Percentiles rank a stretch among this genome's conserved stretches.
phyloP scores from a whole-genome alignment of 2,888 invertebrate species.

The Cephus rjabovi region DNA sequence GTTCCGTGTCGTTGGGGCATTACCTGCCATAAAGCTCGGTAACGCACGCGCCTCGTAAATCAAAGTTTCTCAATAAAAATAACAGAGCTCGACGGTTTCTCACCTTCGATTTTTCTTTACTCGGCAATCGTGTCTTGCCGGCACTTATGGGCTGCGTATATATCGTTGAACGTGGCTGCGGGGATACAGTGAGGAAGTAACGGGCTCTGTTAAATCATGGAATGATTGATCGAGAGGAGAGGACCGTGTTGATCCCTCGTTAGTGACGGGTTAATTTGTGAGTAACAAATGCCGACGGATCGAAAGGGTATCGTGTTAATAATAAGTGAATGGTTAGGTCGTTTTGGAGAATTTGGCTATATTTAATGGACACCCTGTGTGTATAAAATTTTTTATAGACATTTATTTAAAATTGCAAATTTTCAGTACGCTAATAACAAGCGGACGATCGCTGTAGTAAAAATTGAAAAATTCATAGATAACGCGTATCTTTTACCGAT shows the following conservation, averaged over 20 bases:
- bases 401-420: too few species aligned
- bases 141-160: background rate
- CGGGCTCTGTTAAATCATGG: background rate
- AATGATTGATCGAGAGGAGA: conserved; percentile 2
- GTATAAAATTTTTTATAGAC: background rate
- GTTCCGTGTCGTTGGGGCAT: background rate
- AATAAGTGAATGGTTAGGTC: background rate
- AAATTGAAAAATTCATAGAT: too few species aligned
- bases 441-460: too few species aligned
- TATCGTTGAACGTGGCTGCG: background rate
- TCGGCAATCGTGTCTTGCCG: background rate
- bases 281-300: conserved; percentile 9
- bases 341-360: background rate
- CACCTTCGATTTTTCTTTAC: background rate
- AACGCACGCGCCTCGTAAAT: background rate
- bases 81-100: background rate
- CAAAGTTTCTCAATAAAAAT: background rate
- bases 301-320: conserved; percentile 9
- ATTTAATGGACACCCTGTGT: background rate
- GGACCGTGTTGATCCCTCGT: background rate
- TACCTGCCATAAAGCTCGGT: conserved; percentile 10
- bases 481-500: too few species aligned
- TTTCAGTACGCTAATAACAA: too few species aligned
- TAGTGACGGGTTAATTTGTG: conserved; percentile 9
- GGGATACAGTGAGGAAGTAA: background rate